Conservation (phyloP, 37 sponge, comb jelly and placozoan species). For the Lycopodina hypogea region DNA sequence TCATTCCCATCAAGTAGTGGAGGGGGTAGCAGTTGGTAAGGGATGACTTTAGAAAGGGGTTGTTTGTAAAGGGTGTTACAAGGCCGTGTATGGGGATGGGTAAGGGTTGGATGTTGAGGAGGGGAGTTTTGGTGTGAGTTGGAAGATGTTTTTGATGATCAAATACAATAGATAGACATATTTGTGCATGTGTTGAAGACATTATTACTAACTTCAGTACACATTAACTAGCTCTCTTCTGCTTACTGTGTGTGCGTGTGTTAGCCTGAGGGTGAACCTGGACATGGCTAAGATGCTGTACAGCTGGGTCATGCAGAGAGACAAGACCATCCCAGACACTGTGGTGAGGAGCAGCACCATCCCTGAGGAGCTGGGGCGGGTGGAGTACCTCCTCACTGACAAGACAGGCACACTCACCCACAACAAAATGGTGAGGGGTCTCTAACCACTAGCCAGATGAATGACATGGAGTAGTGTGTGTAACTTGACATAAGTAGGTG, state of each 20-base stretch:
- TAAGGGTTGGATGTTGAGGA: neutral
- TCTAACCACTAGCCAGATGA: too few species aligned
- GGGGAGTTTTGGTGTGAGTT: neutral
- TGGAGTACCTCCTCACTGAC: slow-evolving; percentile 85
- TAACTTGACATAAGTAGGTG: too few species aligned
- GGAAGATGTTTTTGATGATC: too few species aligned
- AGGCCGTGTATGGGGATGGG: neutral
- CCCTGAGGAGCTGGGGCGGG: slow-evolving; percentile 91
- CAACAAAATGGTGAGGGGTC: slow-evolving; percentile 84
- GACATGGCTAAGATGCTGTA: slow-evolving; percentile 93
- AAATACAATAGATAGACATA: too few species aligned
- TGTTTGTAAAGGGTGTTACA: neutral
- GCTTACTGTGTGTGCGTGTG: too few species aligned
- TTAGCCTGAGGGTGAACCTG: slow-evolving; percentile 88
- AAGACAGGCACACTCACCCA: slow-evolving; percentile 95
- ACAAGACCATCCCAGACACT: slow-evolving; percentile 82
- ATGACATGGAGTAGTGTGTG: too few species aligned
- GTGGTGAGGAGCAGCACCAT: slow-evolving; percentile 90
- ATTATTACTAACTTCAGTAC: too few species aligned
- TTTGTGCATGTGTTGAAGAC: too few species aligned
- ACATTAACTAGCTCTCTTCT: neutral
- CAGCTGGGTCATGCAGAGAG: slow-evolving; percentile 84
- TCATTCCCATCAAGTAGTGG: slow-evolving; percentile 91
- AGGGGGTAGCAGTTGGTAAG: neutral
- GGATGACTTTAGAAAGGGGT: neutral